phyloP scores from a whole-genome alignment of 2,113 vertebrate species.

The Onychostruthus taczanowskii region DNA sequence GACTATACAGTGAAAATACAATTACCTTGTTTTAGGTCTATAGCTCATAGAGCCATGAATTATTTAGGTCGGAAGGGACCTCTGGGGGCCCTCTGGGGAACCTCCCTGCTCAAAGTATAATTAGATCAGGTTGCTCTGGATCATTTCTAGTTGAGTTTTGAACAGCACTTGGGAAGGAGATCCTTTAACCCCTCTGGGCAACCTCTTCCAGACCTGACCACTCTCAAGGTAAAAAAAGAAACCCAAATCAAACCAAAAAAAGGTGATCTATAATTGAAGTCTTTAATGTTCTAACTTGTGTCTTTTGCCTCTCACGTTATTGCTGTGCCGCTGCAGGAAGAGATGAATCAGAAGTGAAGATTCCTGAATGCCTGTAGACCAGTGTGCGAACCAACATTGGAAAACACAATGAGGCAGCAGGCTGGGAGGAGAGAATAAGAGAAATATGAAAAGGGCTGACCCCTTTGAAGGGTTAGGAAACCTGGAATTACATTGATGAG shows the following conservation, averaged over 20 bases:
- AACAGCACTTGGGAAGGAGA: neutral
- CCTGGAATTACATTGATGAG: neutral
- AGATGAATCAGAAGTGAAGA: neutral
- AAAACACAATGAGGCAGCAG: neutral
- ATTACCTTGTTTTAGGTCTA: neutral
- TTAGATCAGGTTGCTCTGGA: neutral
- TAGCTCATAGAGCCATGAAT: neutral
- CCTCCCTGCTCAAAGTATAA: neutral
- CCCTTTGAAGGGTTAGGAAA: neutral
- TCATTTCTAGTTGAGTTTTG: neutral
- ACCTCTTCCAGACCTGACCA: neutral
- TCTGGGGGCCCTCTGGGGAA: neutral
- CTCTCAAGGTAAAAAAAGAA: neutral
- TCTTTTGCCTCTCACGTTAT: neutral
- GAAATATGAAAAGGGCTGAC: neutral
- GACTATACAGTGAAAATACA: neutral
- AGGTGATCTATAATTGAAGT: neutral
- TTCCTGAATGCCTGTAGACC: neutral
- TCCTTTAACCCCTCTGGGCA: neutral
- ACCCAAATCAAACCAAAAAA: neutral
- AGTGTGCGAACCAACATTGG: neutral
- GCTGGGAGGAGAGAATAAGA: neutral
- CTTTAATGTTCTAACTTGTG: neutral
- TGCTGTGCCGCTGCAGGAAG: neutral
- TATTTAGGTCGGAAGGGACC: neutral